Conservation (phyloP, 2,797 vertebrate genomes). For the Uromys caudimaculatus region DNA sequence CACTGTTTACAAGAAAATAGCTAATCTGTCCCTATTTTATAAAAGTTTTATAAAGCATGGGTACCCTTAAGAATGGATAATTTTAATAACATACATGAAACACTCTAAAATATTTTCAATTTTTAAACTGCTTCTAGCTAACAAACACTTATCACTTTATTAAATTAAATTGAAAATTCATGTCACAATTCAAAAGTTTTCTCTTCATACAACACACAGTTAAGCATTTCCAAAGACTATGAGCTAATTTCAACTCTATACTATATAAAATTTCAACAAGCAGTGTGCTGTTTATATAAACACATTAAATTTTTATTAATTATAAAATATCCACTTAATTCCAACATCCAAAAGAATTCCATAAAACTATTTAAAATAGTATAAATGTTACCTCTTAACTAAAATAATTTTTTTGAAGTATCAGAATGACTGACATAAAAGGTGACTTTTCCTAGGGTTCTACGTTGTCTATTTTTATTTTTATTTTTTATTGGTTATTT, state of each 20-base stretch:
- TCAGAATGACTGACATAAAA: not conserved
- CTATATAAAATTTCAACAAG: constrained; percentile 17
- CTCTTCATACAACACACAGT: constrained; percentile 7
- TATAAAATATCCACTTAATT: constrained; percentile 34
- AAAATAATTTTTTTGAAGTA: constrained; percentile 33
- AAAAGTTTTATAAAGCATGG: constrained; percentile 32
- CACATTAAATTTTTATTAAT: constrained; percentile 3
- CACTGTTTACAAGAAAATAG: constrained; percentile 31
- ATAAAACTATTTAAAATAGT: not conserved
- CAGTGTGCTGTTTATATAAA: constrained; percentile 24
- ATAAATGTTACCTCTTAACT: not conserved
- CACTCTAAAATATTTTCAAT: constrained; percentile 6
- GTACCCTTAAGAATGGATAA: constrained; percentile 1
- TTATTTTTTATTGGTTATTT: not conserved
- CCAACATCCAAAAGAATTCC: constrained; percentile 11
- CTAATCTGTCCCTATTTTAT: not conserved
- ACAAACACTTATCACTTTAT: constrained; percentile 50
- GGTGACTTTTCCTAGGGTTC: not conserved
- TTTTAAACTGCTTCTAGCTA: constrained; percentile 44
- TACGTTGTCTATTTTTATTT: not conserved
- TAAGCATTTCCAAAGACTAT: constrained; percentile 41
- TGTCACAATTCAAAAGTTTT: not conserved
- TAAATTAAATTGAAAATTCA: constrained; percentile 66
- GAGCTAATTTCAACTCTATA: constrained; percentile 33
- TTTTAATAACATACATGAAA: constrained; percentile 63